Conservation (phyloP, 2,113 vertebrate species). For the Grus americana region DNA sequence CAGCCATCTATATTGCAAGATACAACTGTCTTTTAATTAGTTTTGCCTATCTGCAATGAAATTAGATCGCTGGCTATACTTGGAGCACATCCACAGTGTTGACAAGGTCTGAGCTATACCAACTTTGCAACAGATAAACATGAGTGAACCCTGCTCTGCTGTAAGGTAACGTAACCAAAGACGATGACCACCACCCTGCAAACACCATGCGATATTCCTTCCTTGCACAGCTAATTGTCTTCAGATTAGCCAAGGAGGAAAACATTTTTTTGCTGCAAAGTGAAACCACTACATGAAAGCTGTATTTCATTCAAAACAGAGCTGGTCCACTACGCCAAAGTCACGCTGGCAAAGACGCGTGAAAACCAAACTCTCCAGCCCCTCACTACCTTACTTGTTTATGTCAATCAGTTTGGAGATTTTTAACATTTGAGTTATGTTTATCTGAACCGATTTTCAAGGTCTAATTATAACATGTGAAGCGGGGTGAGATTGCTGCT, state of each 20-base stretch:
- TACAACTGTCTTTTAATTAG: background rate
- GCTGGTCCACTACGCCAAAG: background rate
- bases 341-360: background rate
- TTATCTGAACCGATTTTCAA: slow-evolving; percentile 55
- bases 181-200: background rate
- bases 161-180: background rate
- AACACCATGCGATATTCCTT: background rate
- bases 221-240: background rate
- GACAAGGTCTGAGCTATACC: background rate
- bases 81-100: background rate
- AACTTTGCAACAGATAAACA: background rate
- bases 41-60: background rate
- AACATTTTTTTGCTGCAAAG: background rate
- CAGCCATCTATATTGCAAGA: background rate
- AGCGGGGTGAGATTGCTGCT: slow-evolving; percentile 44
- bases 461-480: slow-evolving; percentile 68
- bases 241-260: background rate
- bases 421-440: slow-evolving; percentile 50
- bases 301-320: background rate
- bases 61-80: background rate
- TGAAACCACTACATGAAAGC: background rate
- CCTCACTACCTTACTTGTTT: background rate
- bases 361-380: background rate
- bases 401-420: background rate
- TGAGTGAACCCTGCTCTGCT: background rate